Evolutionary conservation across 2,888 invertebrate species (phyloP).

Genomic region (Agrilus biguttatus): DNA sequence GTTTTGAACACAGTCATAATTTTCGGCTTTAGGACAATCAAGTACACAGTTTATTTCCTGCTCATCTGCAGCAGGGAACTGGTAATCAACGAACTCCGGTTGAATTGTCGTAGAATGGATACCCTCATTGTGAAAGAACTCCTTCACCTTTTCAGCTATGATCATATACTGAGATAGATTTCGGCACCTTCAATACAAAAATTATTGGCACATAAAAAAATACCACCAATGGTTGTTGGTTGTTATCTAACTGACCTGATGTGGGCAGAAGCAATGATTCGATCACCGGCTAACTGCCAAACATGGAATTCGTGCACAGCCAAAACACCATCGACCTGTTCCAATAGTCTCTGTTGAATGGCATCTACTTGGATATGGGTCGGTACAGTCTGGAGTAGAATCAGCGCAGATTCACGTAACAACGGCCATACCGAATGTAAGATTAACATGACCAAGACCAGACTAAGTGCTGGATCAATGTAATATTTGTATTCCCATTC

Average conservation of each 20-base stretch:
- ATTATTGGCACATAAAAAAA: background rate
- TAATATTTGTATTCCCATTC: conserved; percentile 72
- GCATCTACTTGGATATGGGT: conserved; percentile 93
- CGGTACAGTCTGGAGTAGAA: conserved; percentile 94
- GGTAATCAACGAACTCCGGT: conserved; percentile 87
- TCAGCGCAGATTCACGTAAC: conserved; percentile 84
- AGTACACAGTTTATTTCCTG: conserved; percentile 60
- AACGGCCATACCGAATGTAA: conserved; percentile 84
- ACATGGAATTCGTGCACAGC: conserved; percentile 98
- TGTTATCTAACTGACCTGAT: conserved; percentile 47
- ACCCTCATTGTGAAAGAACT: conserved; percentile 95
- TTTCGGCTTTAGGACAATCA: conserved; percentile 73
- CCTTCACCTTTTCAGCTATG: conserved; percentile 90
- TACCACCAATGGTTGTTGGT: background rate
- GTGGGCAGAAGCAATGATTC: conserved; percentile 94
- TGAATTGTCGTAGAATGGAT: conserved; percentile 98
- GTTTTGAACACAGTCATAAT: conserved; percentile 59
- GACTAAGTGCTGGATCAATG: conserved; percentile 88
- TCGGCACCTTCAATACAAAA: conserved; percentile 49
- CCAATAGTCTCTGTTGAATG: conserved; percentile 72
- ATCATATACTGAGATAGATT: conserved; percentile 94
- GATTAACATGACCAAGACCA: conserved; percentile 76
- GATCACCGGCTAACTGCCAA: conserved; percentile 94
- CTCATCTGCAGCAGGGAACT: conserved; percentile 32
- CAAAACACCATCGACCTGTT: conserved; percentile 84